phyloP scores from a whole-genome alignment of 2,113 vertebrate genomes.

The Turnix velox region DNA sequence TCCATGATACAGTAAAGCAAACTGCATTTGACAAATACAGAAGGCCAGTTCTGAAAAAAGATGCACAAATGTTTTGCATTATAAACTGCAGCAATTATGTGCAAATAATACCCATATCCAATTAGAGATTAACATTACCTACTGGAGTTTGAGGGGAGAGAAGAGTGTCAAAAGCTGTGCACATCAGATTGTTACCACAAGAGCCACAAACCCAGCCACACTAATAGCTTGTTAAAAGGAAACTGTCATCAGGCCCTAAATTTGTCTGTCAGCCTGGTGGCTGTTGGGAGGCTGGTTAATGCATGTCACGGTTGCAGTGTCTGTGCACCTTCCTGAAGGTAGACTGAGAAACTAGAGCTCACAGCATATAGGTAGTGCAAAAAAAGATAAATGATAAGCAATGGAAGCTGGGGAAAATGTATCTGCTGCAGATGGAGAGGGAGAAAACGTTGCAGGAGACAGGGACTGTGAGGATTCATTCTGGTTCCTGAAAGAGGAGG shows the following conservation, averaged over 20 bases:
- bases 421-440: background rate
- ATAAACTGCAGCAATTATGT: background rate
- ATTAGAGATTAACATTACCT: background rate
- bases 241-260: background rate
- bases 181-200: background rate
- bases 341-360: background rate
- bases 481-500: rapidly evolving
- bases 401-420: background rate
- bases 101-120: background rate
- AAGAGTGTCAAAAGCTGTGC: background rate
- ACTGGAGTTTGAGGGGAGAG: background rate
- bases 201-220: background rate
- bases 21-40: background rate
- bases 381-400: background rate
- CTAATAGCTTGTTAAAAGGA: background rate
- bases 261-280: background rate
- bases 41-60: background rate
- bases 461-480: background rate
- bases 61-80: background rate
- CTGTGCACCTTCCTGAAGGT: background rate
- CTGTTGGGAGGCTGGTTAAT: background rate
- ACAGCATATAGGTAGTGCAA: background rate
- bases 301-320: background rate
- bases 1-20: background rate
- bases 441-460: background rate